phyloP scores from a whole-genome alignment of 2,113 vertebrate species.

The Bos javanicus region DNA sequence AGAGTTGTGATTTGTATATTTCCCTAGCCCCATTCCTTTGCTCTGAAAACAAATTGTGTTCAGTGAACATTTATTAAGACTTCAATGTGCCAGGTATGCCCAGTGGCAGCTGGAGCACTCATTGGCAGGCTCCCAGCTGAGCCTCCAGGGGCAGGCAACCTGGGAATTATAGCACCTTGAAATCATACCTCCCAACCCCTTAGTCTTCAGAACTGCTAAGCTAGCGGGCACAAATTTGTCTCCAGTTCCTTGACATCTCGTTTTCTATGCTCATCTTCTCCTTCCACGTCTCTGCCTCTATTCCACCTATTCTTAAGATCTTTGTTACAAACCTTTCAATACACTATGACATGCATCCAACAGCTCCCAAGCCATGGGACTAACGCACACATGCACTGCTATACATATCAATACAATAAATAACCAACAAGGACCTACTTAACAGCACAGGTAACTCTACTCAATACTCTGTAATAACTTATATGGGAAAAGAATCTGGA shows the following conservation, averaged over 20 bases:
- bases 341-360: not conserved
- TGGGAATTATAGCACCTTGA: not conserved
- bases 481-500: not conserved
- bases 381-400: not conserved
- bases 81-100: not conserved
- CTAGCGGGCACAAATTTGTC: not conserved
- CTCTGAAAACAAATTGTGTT: not conserved
- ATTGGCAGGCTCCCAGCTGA: not conserved
- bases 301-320: not conserved
- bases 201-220: not conserved
- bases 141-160: not conserved
- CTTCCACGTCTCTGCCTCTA: not conserved
- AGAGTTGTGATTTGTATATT: slow-evolving; percentile 13
- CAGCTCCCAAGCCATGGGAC: not conserved
- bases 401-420: not conserved
- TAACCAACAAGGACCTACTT: not conserved
- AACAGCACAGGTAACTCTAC: not conserved
- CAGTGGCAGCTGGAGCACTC: not conserved
- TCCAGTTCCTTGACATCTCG: not conserved
- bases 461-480: not conserved
- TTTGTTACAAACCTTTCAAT: not conserved
- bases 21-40: slow-evolving; percentile 11
- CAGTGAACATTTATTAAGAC: not conserved
- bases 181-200: not conserved
- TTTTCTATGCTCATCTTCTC: not conserved